Conservation (phyloP, 2,113 vertebrate species). For the Chloebia gouldiae region DNA sequence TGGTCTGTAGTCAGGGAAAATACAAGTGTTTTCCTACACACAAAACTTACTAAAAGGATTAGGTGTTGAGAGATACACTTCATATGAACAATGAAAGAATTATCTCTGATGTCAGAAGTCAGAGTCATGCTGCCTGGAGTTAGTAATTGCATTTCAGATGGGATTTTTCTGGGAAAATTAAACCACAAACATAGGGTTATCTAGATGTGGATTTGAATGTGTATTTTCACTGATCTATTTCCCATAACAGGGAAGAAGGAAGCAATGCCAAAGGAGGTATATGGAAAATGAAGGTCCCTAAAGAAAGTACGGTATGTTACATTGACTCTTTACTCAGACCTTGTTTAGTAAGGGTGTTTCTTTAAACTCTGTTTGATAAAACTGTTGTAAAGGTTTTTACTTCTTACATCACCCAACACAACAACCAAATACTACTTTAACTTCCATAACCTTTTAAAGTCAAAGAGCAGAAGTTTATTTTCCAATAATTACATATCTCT, state of each 20-base stretch:
- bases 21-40: neutral
- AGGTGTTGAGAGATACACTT: constrained; percentile 8
- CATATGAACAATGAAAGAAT: constrained; percentile 19
- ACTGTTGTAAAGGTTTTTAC: neutral
- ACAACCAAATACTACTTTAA: neutral
- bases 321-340: neutral
- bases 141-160: neutral
- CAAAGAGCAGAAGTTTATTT: neutral
- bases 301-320: constrained; percentile 87
- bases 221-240: constrained; percentile 23
- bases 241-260: constrained; percentile 89
- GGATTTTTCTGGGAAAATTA: neutral
- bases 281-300: constrained; percentile 97
- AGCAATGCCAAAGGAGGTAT: constrained; percentile 94
- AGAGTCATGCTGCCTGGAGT: constrained; percentile 12
- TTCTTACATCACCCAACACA: neutral
- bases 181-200: neutral
- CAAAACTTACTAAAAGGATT: neutral
- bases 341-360: neutral
- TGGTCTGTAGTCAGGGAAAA: constrained; percentile 12
- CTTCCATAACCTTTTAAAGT: neutral
- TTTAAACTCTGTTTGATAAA: neutral
- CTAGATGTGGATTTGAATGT: neutral
- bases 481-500: neutral
- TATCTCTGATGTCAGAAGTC: constrained; percentile 16